Evolutionary conservation across 1,140 invertebrate genomes (phyloP), one percentile per base, ranked within the genome.

Genomic region (Drosophila ogumai): DNA sequence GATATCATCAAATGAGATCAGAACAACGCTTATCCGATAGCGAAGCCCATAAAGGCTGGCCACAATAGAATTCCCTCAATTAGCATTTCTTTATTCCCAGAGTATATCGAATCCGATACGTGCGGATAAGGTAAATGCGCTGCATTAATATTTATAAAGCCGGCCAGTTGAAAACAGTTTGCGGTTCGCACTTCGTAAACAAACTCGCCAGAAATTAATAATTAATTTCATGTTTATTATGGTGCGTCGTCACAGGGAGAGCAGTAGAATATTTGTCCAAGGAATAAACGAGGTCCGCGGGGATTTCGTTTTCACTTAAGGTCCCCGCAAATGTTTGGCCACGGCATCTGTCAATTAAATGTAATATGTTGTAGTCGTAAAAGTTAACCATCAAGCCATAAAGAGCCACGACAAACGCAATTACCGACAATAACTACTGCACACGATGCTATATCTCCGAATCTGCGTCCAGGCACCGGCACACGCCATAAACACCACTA

Each of bases 321-420:
- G n/a, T 1, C n/a, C n/a, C 25, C 36, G 36, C 40, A 34, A 38
- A 38, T 40, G 52, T 22, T 32, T n/a, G 44, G 46, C 63, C 66
- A 76, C 49, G 50, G 68, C 52, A 28, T 44, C 63, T 77, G 76
- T 63, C 82, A 88, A 88, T 87, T 87, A 84, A 88, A 80, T 69
- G 64, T 69, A 74, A 88, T 77, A 87, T 88, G 84, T 73, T 79
- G 75, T 64, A 63, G 75, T 88, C 84, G 57, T 87, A 76, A 88
- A 87, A 56, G 36, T 17, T 58, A 32, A 54, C 54, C 50, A 74
- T 43, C 49, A 25, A 34, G 32, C 79, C 79, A 79, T 76, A 86
- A 86, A 68, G 34, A 67, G 68, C 44, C 65, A 13, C 44, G 25
- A 57, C 68, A 82, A 79, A 67, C 49, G 74, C 68, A 81, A 86